Evolutionary conservation across 2,797 vertebrate species (phyloP).

Genomic region (Sparidentex hasta): DNA sequence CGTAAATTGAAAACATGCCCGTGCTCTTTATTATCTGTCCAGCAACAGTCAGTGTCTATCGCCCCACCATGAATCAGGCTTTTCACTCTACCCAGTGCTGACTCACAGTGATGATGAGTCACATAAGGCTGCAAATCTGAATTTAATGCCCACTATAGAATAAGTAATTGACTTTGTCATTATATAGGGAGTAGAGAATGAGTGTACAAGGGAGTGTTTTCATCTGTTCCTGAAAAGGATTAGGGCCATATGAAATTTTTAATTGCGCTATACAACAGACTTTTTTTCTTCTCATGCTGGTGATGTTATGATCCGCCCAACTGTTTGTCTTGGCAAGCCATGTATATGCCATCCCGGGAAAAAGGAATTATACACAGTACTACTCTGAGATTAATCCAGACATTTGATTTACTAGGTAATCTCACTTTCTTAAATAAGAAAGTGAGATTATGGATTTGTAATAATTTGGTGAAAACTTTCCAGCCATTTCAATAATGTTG

Average conservation of each 20-base stretch:
- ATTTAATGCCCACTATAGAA: background rate
- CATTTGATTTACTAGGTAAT: background rate
- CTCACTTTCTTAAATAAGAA: background rate
- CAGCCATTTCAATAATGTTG: background rate
- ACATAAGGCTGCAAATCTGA: background rate
- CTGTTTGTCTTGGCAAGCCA: too few species aligned
- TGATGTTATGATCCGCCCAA: too few species aligned
- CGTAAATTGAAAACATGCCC: too few species aligned
- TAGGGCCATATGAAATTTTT: background rate
- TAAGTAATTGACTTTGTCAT: background rate
- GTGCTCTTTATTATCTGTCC: too few species aligned
- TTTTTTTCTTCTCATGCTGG: too few species aligned
- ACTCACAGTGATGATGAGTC: background rate
- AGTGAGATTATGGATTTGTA: background rate
- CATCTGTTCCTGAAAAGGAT: background rate
- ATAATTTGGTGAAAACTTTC: background rate
- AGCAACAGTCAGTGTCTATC: too few species aligned
- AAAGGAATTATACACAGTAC: background rate
- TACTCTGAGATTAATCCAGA: background rate
- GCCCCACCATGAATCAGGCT: too few species aligned
- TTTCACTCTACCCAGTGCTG: background rate
- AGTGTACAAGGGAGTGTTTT: background rate
- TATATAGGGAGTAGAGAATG: background rate
- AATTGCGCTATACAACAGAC: background rate
- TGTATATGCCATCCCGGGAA: too few species aligned